phyloP scores from a whole-genome alignment of 2,888 invertebrate species.

The Ptychoptera albimana region DNA sequence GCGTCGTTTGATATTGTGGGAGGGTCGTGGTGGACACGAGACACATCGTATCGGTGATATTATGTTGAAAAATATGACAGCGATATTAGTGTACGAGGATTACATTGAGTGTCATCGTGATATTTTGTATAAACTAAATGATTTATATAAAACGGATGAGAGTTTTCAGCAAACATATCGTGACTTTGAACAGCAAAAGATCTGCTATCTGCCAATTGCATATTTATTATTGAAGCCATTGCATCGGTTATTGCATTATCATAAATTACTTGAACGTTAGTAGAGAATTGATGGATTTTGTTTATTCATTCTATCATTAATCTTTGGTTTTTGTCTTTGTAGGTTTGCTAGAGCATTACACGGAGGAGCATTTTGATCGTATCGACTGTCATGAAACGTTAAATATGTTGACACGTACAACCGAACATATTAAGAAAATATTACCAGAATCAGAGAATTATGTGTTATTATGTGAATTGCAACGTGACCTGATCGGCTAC shows the following conservation, averaged over 20 bases:
- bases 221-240: slow-evolving; percentile 69
- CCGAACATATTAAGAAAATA: slow-evolving; percentile 34
- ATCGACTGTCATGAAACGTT: slow-evolving; percentile 51
- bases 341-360: slow-evolving; percentile 51
- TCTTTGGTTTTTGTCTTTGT: slow-evolving; percentile 1
- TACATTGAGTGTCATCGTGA: slow-evolving; percentile 58
- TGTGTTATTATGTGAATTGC: slow-evolving; percentile 73
- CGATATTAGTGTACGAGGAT: slow-evolving; percentile 49
- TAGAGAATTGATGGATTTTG: slow-evolving; percentile 10
- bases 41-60: slow-evolving; percentile 59
- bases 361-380: slow-evolving; percentile 49
- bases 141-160: slow-evolving; percentile 51
- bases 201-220: slow-evolving; percentile 73
- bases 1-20: slow-evolving; percentile 57
- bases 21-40: slow-evolving; percentile 37
- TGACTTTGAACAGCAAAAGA: slow-evolving; percentile 67
- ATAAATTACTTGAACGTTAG: slow-evolving; percentile 58
- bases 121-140: slow-evolving; percentile 66
- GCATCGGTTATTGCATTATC: slow-evolving; percentile 74
- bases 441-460: slow-evolving; percentile 53
- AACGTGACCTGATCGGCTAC: slow-evolving; percentile 68
- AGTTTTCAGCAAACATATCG: slow-evolving; percentile 54
- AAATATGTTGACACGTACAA: slow-evolving; percentile 38
- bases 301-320: too few relatives aligned
- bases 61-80: slow-evolving; percentile 48